A percentile compares a stretch with the other conserved stretches of the same genome.
These are phyloP conservation scores for Lordiphosa stackelbergi DNA, from an alignment of 1,140 invertebrate genomes.

Conservation along the genomic window DNA sequence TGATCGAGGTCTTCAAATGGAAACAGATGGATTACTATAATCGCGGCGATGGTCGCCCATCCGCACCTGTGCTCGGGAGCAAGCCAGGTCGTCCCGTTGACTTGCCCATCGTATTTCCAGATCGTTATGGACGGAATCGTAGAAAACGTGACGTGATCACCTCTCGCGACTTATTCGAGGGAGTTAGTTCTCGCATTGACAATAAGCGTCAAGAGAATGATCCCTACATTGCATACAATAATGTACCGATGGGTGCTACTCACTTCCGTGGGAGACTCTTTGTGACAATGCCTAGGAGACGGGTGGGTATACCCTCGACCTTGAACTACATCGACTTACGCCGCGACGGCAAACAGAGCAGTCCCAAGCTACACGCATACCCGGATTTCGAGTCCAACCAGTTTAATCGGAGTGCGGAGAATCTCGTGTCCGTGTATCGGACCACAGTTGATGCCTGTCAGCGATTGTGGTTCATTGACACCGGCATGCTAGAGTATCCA, in stretches of 20 bases:
- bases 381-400: constrained; percentile 80
- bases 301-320: constrained; percentile 83
- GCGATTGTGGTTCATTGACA: constrained; percentile 86
- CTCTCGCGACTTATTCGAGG: constrained; percentile 36
- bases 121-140: constrained; percentile 13
- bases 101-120: constrained; percentile 46
- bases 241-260: constrained; percentile 85
- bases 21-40: constrained; percentile 77
- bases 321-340: constrained; percentile 82
- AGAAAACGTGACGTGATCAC: constrained; percentile 45
- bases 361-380: constrained; percentile 82
- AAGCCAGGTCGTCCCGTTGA: constrained; percentile 5
- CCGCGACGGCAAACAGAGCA: constrained; percentile 74
- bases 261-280: constrained; percentile 83
- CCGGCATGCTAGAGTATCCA: constrained; percentile 78
- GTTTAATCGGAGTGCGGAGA: constrained; percentile 76
- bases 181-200: constrained; percentile 19
- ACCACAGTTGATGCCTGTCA: constrained; percentile 83
- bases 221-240: constrained; percentile 79
- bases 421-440: constrained; percentile 83
- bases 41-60: constrained; percentile 38
- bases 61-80: neutral
- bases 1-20: constrained; percentile 77
- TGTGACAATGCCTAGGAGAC: constrained; percentile 84
- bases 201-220: neutral